Conservation (phyloP, 1,140 invertebrate genomes). For the Globodera rostochiensis region DNA sequence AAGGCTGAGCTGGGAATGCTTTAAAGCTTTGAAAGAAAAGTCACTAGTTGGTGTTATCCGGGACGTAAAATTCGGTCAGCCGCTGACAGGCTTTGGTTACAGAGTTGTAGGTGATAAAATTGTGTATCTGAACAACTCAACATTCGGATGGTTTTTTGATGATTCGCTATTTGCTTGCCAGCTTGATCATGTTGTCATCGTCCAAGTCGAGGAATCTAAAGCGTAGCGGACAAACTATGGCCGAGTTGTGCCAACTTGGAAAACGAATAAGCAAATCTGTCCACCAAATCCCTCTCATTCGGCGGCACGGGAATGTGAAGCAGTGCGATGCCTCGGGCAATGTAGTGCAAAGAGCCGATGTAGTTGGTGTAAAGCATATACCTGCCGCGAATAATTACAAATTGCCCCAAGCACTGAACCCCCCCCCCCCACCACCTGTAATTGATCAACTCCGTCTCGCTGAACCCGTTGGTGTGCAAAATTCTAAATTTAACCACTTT, state of each 20-base stretch:
- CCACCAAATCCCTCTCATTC: slow-evolving; percentile 35
- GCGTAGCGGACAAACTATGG: neutral
- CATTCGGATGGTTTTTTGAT: neutral
- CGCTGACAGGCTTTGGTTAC: slow-evolving; percentile 27
- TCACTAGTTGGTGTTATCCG: slow-evolving; percentile 50
- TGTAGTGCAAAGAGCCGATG: slow-evolving; percentile 44
- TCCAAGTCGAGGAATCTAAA: slow-evolving; percentile 38
- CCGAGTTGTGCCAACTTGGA: slow-evolving; percentile 10
- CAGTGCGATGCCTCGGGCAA: slow-evolving; percentile 34
- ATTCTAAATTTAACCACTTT: slow-evolving; percentile 31
- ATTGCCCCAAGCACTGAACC: neutral
- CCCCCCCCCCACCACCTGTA: slow-evolving; percentile 30
- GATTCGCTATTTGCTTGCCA: slow-evolving; percentile 17
- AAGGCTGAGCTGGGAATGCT: slow-evolving; percentile 30
- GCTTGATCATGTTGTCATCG: slow-evolving; percentile 40
- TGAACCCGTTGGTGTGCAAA: slow-evolving; percentile 50
- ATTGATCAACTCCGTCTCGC: slow-evolving; percentile 51
- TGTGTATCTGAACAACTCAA: slow-evolving; percentile 10
- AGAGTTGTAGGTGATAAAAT: slow-evolving; percentile 17
- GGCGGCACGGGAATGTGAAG: slow-evolving; percentile 36
- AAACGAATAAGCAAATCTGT: slow-evolving; percentile 33
- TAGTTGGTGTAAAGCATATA: slow-evolving; percentile 51
- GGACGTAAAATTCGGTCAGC: slow-evolving; percentile 44
- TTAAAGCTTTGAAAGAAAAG: slow-evolving; percentile 23
- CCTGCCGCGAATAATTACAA: slow-evolving; percentile 7